These are phyloP conservation scores for Synanceia verrucosa DNA, from an alignment of 2,797 vertebrate species.

Conservation along the genomic window DNA sequence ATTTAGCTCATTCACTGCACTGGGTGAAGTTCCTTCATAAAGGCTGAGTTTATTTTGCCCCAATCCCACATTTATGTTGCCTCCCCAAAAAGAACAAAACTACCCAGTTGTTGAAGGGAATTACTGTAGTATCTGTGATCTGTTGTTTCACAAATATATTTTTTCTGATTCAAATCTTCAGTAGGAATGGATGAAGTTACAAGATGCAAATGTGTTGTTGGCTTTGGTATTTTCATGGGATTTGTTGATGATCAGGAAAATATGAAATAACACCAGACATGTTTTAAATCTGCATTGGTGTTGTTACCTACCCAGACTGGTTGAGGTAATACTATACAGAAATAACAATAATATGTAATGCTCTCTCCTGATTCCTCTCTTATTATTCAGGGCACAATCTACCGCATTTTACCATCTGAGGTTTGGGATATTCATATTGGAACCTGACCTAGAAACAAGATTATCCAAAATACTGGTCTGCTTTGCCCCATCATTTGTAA, in stretches of 20 bases:
- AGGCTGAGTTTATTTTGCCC: background rate
- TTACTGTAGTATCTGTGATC: too few species aligned
- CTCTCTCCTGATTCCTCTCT: too few species aligned
- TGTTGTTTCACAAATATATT: too few species aligned
- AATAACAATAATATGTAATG: too few species aligned
- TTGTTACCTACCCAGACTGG: background rate
- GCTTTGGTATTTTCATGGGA: background rate
- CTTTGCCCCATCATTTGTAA: background rate
- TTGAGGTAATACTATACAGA: background rate
- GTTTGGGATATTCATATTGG: background rate
- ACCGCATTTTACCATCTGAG: background rate
- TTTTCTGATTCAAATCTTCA: background rate
- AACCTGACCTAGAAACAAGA: background rate
- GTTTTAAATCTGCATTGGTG: background rate
- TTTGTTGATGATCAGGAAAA: background rate
- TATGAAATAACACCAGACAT: background rate
- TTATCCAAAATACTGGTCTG: background rate
- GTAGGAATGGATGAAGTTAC: background rate
- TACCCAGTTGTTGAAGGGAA: background rate
- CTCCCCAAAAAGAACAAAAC: background rate
- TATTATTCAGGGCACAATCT: background rate
- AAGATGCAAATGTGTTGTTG: background rate
- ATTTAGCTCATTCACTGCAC: background rate
- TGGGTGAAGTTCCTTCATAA: background rate
- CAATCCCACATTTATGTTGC: too few species aligned